Evolutionary conservation across 2,113 vertebrate genomes (phyloP), one percentile per base, ranked within the genome.

Genomic region (Acrocephalus arundinaceus): DNA sequence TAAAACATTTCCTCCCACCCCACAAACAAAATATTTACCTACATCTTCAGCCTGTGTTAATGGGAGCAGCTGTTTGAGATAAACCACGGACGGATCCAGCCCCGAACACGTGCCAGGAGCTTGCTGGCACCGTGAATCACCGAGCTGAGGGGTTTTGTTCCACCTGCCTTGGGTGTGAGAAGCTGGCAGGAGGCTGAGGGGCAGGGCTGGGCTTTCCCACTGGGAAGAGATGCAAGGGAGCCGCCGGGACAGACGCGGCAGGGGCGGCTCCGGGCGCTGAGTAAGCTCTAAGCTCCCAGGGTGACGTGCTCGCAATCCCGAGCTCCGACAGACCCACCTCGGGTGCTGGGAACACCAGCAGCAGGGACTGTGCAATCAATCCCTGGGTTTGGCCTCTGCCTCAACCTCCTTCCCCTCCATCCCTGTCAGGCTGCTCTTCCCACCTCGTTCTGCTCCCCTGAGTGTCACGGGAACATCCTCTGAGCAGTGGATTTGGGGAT

Each of bases 251-350:
- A 23, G 73, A 85, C 1, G 13, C 1, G 3, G 67, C 70, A 22
- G 45, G 39, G 51, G 65, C 0, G 3, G 85, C 75, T 84, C 84
- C 0, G 0, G 61, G 17, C 39, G 94, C 91, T 95, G 91, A 95
- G 87, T 10, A 15, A 95, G 76, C 93, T 24, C 15, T 10, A 15
- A 95, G 76, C 93, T 24, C 15, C 0, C 0, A 25, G 49, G 67
- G 39, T 4, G 78, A 84, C 0, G 10, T 19, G 2, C 30, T 28
- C 19, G 22, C 18, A 13, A 23, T 54, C 21, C 46, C 28, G 2
- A 11, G 8, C 24, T 3, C 30, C 0, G 2, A 4, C 0, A 5
- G 9, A 37, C 16, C 66, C 16, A 0, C 75, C 82, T 48, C 0
- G 18, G 2, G 58, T 19, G 30, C 33, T 0, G 37, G 73, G 39